Percentiles rank a stretch among this genome's conserved stretches.
phyloP scores from a whole-genome alignment of 2,113 vertebrate species.

The Saccopteryx bilineata region DNA sequence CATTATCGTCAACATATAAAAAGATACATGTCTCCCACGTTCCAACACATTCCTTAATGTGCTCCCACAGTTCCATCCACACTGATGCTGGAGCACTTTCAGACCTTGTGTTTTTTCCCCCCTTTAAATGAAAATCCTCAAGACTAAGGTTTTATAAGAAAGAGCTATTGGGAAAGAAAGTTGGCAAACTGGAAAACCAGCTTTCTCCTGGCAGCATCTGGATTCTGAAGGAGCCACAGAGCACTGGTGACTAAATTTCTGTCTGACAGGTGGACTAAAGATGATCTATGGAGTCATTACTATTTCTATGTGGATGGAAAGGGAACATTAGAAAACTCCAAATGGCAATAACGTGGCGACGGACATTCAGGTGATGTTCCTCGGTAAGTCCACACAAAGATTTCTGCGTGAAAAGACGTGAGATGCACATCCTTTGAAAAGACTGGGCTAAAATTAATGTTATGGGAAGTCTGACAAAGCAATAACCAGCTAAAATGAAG shows the following conservation, averaged over 20 bases:
- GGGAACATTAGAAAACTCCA: constrained; percentile 14
- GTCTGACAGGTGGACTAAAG: constrained; percentile 72
- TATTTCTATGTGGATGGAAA: not conserved
- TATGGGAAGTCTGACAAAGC: not conserved
- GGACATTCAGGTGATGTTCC: not conserved
- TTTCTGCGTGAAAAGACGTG: not conserved
- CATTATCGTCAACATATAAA: constrained; percentile 78
- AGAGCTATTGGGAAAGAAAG: not conserved
- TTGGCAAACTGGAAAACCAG: not conserved
- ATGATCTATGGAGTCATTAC: constrained; percentile 62
- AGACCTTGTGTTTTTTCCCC: constrained; percentile 50
- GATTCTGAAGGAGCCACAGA: not conserved
- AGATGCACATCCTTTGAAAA: not conserved
- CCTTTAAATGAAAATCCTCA: constrained; percentile 74
- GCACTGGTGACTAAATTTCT: constrained; percentile 49
- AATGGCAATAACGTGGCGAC: not conserved
- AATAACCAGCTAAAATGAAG: not conserved
- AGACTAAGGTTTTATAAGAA: constrained; percentile 34
- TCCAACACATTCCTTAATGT: constrained; percentile 67
- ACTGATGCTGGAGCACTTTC: constrained; percentile 3
- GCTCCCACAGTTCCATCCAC: constrained; percentile 71
- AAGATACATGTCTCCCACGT: constrained; percentile 72
- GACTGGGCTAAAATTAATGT: not conserved
- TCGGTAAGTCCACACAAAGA: not conserved
- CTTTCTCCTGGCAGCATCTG: not conserved